These are phyloP conservation scores for Orius insidiosus DNA, from an alignment of 1,140 invertebrate species.

Conservation along the genomic window DNA sequence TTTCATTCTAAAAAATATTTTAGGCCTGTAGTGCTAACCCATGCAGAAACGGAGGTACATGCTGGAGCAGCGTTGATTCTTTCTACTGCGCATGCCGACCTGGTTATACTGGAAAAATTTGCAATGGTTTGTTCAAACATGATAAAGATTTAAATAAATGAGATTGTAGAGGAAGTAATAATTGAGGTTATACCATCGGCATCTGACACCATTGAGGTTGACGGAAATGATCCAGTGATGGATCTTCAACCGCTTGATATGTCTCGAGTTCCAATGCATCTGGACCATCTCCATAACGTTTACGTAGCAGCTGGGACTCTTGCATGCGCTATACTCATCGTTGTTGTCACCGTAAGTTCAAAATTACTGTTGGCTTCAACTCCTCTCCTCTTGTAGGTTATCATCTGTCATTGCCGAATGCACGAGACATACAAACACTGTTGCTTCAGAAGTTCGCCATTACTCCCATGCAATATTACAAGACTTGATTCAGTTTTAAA, in stretches of 20 bases:
- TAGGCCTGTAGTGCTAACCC: conserved; percentile 32
- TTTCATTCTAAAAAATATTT: not conserved
- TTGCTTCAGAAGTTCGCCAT: conserved; percentile 26
- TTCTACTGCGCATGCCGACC: conserved; percentile 56
- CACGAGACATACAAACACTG: conserved; percentile 48
- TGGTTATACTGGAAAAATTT: conserved; percentile 56
- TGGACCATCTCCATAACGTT: conserved; percentile 51
- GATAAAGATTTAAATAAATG: not conserved
- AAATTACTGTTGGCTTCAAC: conserved; percentile 2
- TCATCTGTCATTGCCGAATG: conserved; percentile 48
- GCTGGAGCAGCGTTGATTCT: conserved; percentile 53
- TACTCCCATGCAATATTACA: conserved; percentile 23
- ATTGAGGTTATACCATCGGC: conserved; percentile 30
- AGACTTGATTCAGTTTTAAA: conserved; percentile 17
- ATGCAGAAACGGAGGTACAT: conserved; percentile 55
- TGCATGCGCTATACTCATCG: conserved; percentile 45
- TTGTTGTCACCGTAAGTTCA: conserved; percentile 44
- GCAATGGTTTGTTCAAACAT: conserved; percentile 37
- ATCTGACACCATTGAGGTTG: conserved; percentile 27
- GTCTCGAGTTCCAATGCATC: conserved; percentile 28
- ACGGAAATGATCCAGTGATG: conserved; percentile 23
- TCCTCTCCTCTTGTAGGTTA: conserved; percentile 29
- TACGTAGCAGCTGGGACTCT: conserved; percentile 55
- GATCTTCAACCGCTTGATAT: conserved; percentile 30
- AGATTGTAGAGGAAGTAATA: conserved; percentile 37